Percentiles rank a stretch among this genome's conserved stretches.
phyloP scores from a whole-genome alignment of 2,113 vertebrate genomes.

The Cephalopholis sonnerati region DNA sequence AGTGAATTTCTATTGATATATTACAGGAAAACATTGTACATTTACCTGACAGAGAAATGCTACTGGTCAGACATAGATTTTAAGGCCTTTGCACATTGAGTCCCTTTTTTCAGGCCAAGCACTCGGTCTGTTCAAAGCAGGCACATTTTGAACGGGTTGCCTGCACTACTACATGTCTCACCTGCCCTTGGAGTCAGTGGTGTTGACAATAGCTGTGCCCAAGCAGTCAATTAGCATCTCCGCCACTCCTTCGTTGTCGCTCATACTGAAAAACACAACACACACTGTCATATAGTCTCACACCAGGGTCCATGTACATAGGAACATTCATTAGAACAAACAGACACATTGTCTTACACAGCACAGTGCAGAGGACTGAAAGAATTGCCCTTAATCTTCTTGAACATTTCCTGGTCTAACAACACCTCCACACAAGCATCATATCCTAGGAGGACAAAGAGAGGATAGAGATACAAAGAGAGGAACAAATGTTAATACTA shows the following conservation, averaged over 20 bases:
- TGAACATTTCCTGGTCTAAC: constrained; percentile 93
- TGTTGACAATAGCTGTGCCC: constrained; percentile 91
- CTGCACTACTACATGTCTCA: constrained; percentile 66
- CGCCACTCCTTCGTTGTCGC: constrained; percentile 95
- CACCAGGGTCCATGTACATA: background rate
- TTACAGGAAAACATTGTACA: too few species aligned
- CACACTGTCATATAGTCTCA: constrained; percentile 14
- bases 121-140: too few species aligned
- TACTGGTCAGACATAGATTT: too few species aligned
- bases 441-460: constrained; percentile 85
- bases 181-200: constrained; percentile 95
- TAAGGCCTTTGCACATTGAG: too few species aligned
- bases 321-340: background rate
- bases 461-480: background rate
- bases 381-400: constrained; percentile 93
- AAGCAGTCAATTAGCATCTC: constrained; percentile 96
- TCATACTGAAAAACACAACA: constrained; percentile 88
- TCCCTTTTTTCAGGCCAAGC: too few species aligned
- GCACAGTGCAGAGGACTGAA: constrained; percentile 99
- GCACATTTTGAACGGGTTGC: too few species aligned
- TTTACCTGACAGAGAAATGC: too few species aligned
- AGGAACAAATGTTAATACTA: background rate
- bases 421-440: constrained; percentile 97
- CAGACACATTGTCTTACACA: constrained; percentile 88
- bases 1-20: too few species aligned